These are phyloP conservation scores for Synergus itoensis DNA, from an alignment of 2,888 invertebrate genomes.

Conservation along the genomic window DNA sequence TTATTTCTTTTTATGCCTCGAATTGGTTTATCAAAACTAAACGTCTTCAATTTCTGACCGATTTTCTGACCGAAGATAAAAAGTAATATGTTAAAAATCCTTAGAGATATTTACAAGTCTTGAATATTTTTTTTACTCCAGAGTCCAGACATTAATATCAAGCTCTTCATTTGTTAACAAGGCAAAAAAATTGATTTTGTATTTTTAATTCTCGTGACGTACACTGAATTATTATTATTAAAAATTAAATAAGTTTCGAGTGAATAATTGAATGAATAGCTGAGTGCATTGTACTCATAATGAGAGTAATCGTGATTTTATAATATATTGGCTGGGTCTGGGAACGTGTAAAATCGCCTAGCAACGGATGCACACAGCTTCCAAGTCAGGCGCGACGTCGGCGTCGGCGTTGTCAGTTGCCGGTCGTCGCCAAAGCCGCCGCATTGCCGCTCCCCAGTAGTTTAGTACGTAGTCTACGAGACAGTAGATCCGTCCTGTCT, in stretches of 20 bases:
- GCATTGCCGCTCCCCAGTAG: constrained; percentile 66
- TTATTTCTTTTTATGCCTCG: too few relatives aligned
- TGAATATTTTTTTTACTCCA: too few relatives aligned
- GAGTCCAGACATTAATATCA: too few relatives aligned
- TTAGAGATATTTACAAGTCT: too few relatives aligned
- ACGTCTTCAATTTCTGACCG: too few relatives aligned
- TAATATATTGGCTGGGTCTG: constrained; percentile 41
- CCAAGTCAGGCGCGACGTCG: constrained; percentile 51
- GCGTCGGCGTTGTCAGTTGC: constrained; percentile 59
- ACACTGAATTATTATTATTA: not conserved
- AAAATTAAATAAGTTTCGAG: not conserved
- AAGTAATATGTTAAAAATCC: too few relatives aligned
- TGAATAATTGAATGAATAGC: constrained; percentile 8
- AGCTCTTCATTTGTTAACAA: too few relatives aligned
- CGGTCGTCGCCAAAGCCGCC: constrained; percentile 54
- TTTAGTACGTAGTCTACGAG: constrained; percentile 68
- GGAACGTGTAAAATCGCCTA: constrained; percentile 56
- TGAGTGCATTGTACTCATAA: constrained; percentile 21
- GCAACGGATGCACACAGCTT: constrained; percentile 49
- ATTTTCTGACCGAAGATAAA: too few relatives aligned
- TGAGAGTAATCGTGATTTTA: not conserved
- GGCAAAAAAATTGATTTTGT: too few relatives aligned
- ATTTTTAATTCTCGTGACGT: not conserved
- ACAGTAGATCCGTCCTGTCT: constrained; percentile 25
- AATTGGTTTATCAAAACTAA: too few relatives aligned